Percentiles rank a stretch among this genome's conserved stretches.
phyloP scores from a whole-genome alignment of 2,113 vertebrate species.

The Phyllostomus discolor region DNA sequence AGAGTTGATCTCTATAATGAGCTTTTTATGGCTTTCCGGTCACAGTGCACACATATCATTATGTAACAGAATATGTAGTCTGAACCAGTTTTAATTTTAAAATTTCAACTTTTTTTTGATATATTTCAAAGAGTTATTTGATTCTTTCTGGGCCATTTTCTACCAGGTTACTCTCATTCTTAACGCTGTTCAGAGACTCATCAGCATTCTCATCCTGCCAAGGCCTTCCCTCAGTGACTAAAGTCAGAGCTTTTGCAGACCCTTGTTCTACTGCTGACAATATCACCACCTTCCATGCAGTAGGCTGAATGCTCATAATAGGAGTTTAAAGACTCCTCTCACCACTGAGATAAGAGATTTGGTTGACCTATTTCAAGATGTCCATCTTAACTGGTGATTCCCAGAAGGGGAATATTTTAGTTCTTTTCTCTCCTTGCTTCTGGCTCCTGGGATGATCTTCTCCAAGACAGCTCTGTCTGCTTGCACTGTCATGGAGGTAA shows the following conservation, averaged over 20 bases:
- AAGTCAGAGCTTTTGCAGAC: not conserved
- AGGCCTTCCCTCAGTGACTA: not conserved
- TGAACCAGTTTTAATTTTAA: not conserved
- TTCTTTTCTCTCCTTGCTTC: not conserved
- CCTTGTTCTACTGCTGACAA: not conserved
- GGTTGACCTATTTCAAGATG: not conserved
- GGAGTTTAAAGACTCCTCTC: not conserved
- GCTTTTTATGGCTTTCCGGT: not conserved
- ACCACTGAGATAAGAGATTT: not conserved
- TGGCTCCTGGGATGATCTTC: not conserved
- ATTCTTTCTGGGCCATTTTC: not conserved
- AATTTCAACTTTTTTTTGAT: not conserved
- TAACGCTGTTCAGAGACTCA: not conserved
- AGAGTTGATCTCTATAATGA: too few species aligned
- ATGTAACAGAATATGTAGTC: not conserved
- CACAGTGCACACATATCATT: not conserved
- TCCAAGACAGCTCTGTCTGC: too few species aligned
- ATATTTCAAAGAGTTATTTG: not conserved
- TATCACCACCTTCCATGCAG: not conserved
- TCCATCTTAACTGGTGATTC: not conserved
- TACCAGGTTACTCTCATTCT: not conserved
- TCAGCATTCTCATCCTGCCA: not conserved
- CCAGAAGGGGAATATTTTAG: not conserved
- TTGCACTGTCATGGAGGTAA: too few species aligned
- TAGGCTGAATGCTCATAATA: not conserved